Percentiles rank a stretch among this genome's conserved stretches.
phyloP scores from a whole-genome alignment of 2,888 invertebrate genomes.

The Nezara viridula region DNA sequence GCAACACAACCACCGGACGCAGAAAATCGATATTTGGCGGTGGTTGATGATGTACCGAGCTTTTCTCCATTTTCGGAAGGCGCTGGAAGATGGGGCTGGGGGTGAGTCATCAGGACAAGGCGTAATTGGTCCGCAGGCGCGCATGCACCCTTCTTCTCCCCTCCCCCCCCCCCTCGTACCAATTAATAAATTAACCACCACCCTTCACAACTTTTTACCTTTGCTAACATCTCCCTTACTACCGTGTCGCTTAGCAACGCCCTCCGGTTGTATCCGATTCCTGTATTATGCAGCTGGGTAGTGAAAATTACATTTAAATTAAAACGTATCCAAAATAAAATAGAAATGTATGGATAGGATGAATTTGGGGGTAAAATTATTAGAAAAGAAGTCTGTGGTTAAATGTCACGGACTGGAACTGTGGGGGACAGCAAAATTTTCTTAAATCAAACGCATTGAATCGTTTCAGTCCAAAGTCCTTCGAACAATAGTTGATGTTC shows the following conservation, averaged over 20 bases:
- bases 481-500: too few relatives aligned
- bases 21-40: neutral
- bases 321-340: neutral
- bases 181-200: constrained; percentile 44
- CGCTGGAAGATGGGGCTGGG: constrained; percentile 2
- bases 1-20: neutral
- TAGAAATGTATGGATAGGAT: neutral
- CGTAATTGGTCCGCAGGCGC: constrained; percentile 47
- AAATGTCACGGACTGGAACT: too few relatives aligned
- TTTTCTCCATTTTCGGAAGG: constrained; percentile 47
- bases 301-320: neutral
- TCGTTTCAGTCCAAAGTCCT: too few relatives aligned
- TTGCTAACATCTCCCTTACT: constrained; percentile 28
- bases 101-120: constrained; percentile 35
- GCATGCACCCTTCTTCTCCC: constrained; percentile 52
- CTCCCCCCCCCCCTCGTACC: neutral
- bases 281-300: neutral
- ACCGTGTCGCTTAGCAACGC: neutral
- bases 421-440: too few relatives aligned
- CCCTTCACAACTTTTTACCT: constrained; percentile 39
- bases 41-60: neutral
- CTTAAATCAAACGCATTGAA: too few relatives aligned
- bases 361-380: too few relatives aligned
- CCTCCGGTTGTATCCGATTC: neutral
- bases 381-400: too few relatives aligned